Base-by-base conservation (phyloP, 1,140 invertebrate genomes). In the Brachionus asplanchnoidis region DNA sequence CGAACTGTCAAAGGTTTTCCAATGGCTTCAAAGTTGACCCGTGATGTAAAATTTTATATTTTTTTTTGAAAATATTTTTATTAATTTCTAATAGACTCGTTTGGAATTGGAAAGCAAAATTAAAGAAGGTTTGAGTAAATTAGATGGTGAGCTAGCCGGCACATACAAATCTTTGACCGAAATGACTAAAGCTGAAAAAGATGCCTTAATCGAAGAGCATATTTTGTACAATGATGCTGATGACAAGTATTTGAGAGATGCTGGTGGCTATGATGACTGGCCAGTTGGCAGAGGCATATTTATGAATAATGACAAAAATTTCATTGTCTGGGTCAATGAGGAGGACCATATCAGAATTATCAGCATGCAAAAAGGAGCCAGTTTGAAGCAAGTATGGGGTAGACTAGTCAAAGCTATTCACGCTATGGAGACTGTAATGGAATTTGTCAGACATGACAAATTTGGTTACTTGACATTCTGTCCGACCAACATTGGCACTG, bases 401-500 rank as follows among this genome's bases (percentile, higher is more conserved):
- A 93, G 97, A 88, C 91, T 98, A 84, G 94, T 97, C 14, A 84
- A 84, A 26, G 90, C 78, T 20, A 66, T 82, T 11, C 68, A 73
- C 32, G 44, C 44, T 17, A 84, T 84, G 66, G 66, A 84, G 14
- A 75, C 60, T 26, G 32, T 60, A 9, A 77, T 53, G 8, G 70
- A 84, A 46, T 84, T 84, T 44, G 46, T 53, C 6, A 11, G 60
- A 17, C 84, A 84, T 12, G 66, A 84, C 0, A 73, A 73, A 65
- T 84, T 98, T 80, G 97, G 97, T 79, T 99, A 95, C 93, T 92
- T 99, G 85, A 99, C 96, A 85, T 98, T 98, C 94, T 99, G 97
- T 92, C 97, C 97, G 70, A 96, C 95, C 89, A 98, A 99, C 91
- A 90, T 99, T 91, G 97, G 97, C 44, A 99, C 97, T 84, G 97